A percentile compares a stretch with the other conserved stretches of the same genome.
Evolutionary conservation across 2,888 invertebrate genomes (phyloP).

Genomic region (Leptarthrus brevirostris): DNA sequence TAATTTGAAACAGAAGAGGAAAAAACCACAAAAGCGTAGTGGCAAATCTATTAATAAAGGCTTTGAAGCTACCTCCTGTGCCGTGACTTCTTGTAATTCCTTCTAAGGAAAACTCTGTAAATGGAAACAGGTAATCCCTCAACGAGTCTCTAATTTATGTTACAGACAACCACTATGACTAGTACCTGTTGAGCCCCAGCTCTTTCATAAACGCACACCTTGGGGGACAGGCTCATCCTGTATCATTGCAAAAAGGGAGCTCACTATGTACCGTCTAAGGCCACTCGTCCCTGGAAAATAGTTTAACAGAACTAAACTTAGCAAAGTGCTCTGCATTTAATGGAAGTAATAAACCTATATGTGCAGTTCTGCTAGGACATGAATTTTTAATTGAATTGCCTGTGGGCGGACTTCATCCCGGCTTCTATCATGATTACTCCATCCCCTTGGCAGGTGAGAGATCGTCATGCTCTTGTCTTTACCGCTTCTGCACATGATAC

Average conservation of each 20-base stretch:
- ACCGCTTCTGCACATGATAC: not conserved
- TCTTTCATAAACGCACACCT: not conserved
- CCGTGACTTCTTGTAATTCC: slow-evolving; percentile 50
- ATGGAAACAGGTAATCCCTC: slow-evolving; percentile 35
- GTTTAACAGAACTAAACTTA: not conserved
- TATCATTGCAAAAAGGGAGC: slow-evolving; percentile 1
- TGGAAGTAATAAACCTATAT: slow-evolving; percentile 37
- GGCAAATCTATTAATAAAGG: slow-evolving; percentile 50
- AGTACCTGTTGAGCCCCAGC: slow-evolving; percentile 40
- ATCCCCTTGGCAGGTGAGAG: not conserved
- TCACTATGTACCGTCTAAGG: slow-evolving; percentile 23
- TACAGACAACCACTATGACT: slow-evolving; percentile 13
- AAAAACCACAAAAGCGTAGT: slow-evolving; percentile 19
- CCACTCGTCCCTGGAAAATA: not conserved
- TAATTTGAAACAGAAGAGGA: slow-evolving; percentile 35
- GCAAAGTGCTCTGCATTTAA: slow-evolving; percentile 31
- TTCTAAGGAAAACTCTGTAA: slow-evolving; percentile 12
- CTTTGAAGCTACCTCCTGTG: slow-evolving; percentile 16
- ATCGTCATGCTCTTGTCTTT: not conserved
- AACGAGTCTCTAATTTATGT: slow-evolving; percentile 43
- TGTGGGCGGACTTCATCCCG: slow-evolving; percentile 17
- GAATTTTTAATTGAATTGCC: slow-evolving; percentile 51
- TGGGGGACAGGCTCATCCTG: not conserved
- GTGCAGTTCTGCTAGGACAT: slow-evolving; percentile 30
- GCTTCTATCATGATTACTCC: slow-evolving; percentile 11